phyloP scores from a whole-genome alignment of 2,888 invertebrate species.

The Thymelicus lineola region DNA sequence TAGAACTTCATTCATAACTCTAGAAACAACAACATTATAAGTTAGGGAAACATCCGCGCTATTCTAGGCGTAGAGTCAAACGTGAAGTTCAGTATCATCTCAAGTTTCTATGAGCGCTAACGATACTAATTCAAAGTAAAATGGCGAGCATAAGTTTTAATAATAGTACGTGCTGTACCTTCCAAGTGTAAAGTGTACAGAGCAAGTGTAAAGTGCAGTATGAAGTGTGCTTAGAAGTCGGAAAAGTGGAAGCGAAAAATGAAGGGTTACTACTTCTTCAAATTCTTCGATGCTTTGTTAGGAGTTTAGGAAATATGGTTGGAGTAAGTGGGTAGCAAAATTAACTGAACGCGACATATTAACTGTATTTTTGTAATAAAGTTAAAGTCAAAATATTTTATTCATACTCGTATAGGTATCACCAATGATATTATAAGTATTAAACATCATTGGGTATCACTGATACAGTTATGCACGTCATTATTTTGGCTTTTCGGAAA shows the following conservation, averaged over 20 bases:
- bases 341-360: background rate
- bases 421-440: too few relatives aligned
- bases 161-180: constrained; percentile 29
- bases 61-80: constrained; percentile 22
- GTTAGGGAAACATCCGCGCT: constrained; percentile 25
- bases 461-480: too few relatives aligned
- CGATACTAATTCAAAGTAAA: constrained; percentile 35
- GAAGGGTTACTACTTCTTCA: constrained; percentile 19
- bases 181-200: constrained; percentile 14
- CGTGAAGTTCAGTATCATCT: constrained; percentile 22
- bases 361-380: background rate
- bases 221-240: constrained; percentile 10
- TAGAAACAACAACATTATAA: constrained; percentile 30
- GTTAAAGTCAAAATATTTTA: too few relatives aligned
- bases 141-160: constrained; percentile 30
- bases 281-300: constrained; percentile 20
- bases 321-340: background rate
- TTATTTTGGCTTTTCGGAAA: too few relatives aligned
- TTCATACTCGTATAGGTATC: too few relatives aligned
- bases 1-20: constrained; percentile 21
- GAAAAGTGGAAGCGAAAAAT: constrained; percentile 29
- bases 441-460: too few relatives aligned
- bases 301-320: constrained; percentile 6
- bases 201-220: constrained; percentile 23
- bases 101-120: constrained; percentile 25